These are phyloP conservation scores for Megalonaias nervosa DNA, from an alignment of 1,140 invertebrate species.

Conservation along the genomic window DNA sequence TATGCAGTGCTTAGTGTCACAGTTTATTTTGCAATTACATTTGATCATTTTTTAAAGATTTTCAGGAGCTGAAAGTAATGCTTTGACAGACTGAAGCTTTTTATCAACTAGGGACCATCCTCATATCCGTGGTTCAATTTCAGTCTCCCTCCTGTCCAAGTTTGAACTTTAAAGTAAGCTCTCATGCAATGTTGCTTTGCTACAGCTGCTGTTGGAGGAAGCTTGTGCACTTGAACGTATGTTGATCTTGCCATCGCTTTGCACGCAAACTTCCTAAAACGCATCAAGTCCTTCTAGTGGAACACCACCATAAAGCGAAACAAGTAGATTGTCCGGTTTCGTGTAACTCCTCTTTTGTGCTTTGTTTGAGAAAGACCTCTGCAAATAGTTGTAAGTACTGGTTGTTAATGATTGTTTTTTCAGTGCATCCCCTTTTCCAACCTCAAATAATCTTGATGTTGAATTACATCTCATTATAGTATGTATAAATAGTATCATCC, in stretches of 20 bases:
- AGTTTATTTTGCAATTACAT: slow-evolving; percentile 43
- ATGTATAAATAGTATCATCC: slow-evolving; percentile 24
- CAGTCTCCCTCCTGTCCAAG: slow-evolving; percentile 6
- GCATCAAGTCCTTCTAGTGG: background rate
- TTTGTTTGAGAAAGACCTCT: background rate
- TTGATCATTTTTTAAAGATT: slow-evolving; percentile 33
- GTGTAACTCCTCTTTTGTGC: slow-evolving; percentile 9
- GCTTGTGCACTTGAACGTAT: slow-evolving; percentile 6
- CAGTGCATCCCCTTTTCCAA: slow-evolving; percentile 19
- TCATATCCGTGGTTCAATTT: slow-evolving; percentile 18
- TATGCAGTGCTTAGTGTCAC: slow-evolving; percentile 37
- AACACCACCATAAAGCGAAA: slow-evolving; percentile 12
- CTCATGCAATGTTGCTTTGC: slow-evolving; percentile 15
- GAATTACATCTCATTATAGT: slow-evolving; percentile 23
- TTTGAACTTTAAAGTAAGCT: slow-evolving; percentile 21
- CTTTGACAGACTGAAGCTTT: slow-evolving; percentile 26
- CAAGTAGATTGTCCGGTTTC: background rate
- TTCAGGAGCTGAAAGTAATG: slow-evolving; percentile 33
- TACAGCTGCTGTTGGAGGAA: slow-evolving; percentile 24
- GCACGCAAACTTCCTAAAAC: background rate
- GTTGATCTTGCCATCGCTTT: slow-evolving; percentile 2
- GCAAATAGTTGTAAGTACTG: background rate
- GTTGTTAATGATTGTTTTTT: background rate
- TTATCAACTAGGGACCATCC: slow-evolving; percentile 12
- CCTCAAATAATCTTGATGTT: slow-evolving; percentile 17